These are phyloP conservation scores for Scylla paramamosain DNA, from an alignment of 1,140 invertebrate species.

Conservation along the genomic window DNA sequence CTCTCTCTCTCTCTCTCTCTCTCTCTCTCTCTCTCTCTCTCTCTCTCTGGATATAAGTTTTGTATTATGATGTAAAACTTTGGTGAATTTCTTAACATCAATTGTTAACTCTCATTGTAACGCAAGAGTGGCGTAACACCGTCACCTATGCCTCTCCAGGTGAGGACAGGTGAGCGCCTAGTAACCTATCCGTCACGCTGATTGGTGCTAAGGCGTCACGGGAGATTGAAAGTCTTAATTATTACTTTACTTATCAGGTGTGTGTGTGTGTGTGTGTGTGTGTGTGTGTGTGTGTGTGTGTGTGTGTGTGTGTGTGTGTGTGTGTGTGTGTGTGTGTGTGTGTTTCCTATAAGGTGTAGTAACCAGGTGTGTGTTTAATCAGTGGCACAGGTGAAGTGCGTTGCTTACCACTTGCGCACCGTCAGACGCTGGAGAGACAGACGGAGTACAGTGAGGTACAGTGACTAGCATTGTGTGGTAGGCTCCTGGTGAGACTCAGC, in stretches of 20 bases:
- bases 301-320: background rate
- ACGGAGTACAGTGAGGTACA: background rate
- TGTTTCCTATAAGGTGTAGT: background rate
- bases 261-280: no score
- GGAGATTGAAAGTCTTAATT: background rate
- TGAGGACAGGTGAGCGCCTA: no score
- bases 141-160: no score
- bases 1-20: conserved; percentile 43
- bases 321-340: background rate
- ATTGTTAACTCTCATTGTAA: no score
- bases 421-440: background rate
- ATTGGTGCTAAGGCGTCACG: no score
- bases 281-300: no score
- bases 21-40: conserved; percentile 31
- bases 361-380: background rate
- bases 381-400: background rate
- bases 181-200: no score
- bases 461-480: background rate
- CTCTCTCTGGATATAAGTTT: background rate
- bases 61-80: no score
- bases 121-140: no score
- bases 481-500: background rate
- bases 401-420: background rate
- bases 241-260: background rate
- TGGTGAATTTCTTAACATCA: no score